These are phyloP conservation scores for Hycleus cichorii DNA, from an alignment of 1,140 invertebrate genomes.

Conservation along the genomic window DNA sequence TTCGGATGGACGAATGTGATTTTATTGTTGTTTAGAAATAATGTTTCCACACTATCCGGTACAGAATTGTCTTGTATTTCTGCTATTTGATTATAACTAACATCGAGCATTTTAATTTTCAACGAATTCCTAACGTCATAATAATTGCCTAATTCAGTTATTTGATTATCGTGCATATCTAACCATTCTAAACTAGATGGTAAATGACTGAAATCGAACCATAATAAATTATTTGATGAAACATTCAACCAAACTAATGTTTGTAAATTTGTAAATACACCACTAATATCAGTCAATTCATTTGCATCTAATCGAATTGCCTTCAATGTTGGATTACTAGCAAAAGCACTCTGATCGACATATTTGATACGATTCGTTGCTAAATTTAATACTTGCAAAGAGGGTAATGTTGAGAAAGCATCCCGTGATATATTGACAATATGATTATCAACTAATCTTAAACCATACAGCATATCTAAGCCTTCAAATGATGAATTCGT, in stretches of 20 bases:
- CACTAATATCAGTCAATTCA: slow-evolving; percentile 55
- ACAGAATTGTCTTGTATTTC: slow-evolving; percentile 59
- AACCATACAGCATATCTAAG: slow-evolving; percentile 54
- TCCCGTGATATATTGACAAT: slow-evolving; percentile 57
- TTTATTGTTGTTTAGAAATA: slow-evolving; percentile 70
- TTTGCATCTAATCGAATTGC: slow-evolving; percentile 62
- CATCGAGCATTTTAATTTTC: slow-evolving; percentile 66
- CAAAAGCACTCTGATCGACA: slow-evolving; percentile 57
- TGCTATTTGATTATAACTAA: slow-evolving; percentile 64
- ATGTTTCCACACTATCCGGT: slow-evolving; percentile 64
- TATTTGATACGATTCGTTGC: slow-evolving; percentile 59
- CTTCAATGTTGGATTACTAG: slow-evolving; percentile 55
- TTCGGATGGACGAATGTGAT: slow-evolving; percentile 61
- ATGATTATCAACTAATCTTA: slow-evolving; percentile 60
- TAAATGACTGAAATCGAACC: slow-evolving; percentile 60
- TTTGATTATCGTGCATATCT: slow-evolving; percentile 60
- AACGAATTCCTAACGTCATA: slow-evolving; percentile 51
- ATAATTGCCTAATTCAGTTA: slow-evolving; percentile 61
- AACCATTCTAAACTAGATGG: slow-evolving; percentile 62
- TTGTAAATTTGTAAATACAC: slow-evolving; percentile 57
- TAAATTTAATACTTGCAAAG: slow-evolving; percentile 60
- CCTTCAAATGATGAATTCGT: slow-evolving; percentile 55
- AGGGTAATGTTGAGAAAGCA: slow-evolving; percentile 56
- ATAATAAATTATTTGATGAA: slow-evolving; percentile 58
- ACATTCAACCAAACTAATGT: slow-evolving; percentile 64